These are phyloP conservation scores for Eubasilissa regina DNA, from an alignment of 1,140 invertebrate genomes.

Conservation along the genomic window DNA sequence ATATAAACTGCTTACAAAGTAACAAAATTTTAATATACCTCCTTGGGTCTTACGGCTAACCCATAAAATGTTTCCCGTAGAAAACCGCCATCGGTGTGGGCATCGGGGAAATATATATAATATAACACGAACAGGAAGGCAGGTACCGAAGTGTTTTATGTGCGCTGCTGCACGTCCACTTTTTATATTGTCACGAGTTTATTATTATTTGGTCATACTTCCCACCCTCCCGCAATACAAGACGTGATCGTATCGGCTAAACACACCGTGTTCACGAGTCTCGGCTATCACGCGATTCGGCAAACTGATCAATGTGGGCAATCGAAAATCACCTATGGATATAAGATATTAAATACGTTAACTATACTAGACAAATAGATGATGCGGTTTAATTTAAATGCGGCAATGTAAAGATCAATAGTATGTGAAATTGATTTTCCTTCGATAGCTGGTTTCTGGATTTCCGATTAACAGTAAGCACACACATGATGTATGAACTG, in stretches of 20 bases:
- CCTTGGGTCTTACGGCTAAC: not conserved
- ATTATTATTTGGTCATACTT: constrained; percentile 56
- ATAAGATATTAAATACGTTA: too few species aligned
- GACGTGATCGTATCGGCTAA: constrained; percentile 40
- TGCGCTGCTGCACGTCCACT: constrained; percentile 47
- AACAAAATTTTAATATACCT: not conserved
- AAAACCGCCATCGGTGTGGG: not conserved
- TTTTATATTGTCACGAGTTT: constrained; percentile 58
- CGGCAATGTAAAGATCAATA: too few species aligned
- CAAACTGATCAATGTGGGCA: too few species aligned
- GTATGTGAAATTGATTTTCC: too few species aligned
- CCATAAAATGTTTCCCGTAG: not conserved
- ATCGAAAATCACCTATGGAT: too few species aligned
- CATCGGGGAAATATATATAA: constrained; percentile 21
- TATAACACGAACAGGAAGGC: constrained; percentile 22
- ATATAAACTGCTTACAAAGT: not conserved
- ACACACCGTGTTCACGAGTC: not conserved
- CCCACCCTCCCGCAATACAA: not conserved
- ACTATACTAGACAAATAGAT: too few species aligned
- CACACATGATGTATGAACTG: too few species aligned
- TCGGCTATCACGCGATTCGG: too few species aligned
- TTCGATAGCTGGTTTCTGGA: too few species aligned
- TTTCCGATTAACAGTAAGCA: too few species aligned
- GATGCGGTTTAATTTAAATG: too few species aligned
- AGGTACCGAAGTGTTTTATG: constrained; percentile 13